These are phyloP conservation scores for Cryptoblepharus egeriae DNA, from an alignment of 2,797 vertebrate species.

Conservation along the genomic window DNA sequence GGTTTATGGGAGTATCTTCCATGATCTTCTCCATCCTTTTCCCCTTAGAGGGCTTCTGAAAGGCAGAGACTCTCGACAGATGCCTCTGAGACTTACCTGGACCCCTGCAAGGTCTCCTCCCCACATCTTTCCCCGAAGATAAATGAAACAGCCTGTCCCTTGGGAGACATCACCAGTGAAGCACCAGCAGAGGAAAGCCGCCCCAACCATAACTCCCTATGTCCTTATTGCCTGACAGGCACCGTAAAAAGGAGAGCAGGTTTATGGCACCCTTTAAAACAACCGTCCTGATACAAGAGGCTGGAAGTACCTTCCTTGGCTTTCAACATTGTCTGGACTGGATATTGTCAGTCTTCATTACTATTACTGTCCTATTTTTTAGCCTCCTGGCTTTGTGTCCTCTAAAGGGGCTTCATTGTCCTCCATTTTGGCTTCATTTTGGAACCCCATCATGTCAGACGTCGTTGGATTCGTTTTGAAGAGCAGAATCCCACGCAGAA, in stretches of 20 bases:
- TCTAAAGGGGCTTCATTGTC: too few relatives aligned
- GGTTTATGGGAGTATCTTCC: background rate
- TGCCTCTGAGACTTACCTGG: slow-evolving; percentile 6
- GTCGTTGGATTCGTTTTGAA: too few relatives aligned
- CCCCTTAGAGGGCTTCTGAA: slow-evolving; percentile 13
- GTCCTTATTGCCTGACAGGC: slow-evolving; percentile 69
- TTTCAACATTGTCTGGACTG: too few relatives aligned
- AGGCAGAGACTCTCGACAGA: background rate
- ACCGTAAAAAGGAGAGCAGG: slow-evolving; percentile 60
- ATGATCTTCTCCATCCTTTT: slow-evolving; percentile 4
- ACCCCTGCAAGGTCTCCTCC: slow-evolving; percentile 43
- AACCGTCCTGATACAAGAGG: too few relatives aligned
- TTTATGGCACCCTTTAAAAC: slow-evolving; percentile 59
- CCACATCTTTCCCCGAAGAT: slow-evolving; percentile 51
- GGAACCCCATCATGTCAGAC: too few relatives aligned
- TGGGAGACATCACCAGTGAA: slow-evolving; percentile 48
- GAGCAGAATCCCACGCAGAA: too few relatives aligned
- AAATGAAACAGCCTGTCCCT: slow-evolving; percentile 56
- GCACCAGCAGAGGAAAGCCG: slow-evolving; percentile 37
- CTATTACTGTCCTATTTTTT: too few relatives aligned
- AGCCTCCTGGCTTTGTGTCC: too few relatives aligned
- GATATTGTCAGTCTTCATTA: too few relatives aligned
- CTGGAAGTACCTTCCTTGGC: too few relatives aligned
- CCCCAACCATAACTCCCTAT: slow-evolving; percentile 48
- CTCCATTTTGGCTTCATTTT: too few relatives aligned